Base-by-base conservation (phyloP, 2,113 vertebrate genomes). In the Anser cygnoides region DNA sequence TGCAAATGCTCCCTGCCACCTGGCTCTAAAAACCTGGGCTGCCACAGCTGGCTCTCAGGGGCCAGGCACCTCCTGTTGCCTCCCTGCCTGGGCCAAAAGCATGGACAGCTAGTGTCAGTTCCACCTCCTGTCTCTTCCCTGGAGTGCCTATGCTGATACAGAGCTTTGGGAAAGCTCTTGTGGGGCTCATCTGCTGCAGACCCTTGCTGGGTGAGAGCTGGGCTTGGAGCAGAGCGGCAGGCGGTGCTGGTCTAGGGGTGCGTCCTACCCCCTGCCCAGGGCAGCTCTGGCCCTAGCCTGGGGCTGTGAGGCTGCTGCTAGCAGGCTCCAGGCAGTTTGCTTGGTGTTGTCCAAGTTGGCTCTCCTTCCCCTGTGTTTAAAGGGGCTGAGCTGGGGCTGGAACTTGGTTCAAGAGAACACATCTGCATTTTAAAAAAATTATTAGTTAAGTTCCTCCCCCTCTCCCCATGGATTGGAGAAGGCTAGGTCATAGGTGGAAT, bases 21-120 rank as follows among this genome's bases (percentile, higher is more conserved):
- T 71, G 59, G 29, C 1, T 2, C 26, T 16, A 33, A 59, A 73
- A 95, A 41, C 20, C 39, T 58, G 46, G 41, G 17, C 46, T 75
- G 50, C 23, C 3, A 39, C 35, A 39, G 3, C 41, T 52, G 75
- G 33, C 12, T 70, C 7, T 62, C 3, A 7, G 31, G 59, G 15
- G 12, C 15, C 0, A 8, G 25, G 33, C 7, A 50, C 17, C 52
- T 79, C 29, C 8, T 2, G 0, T 29, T 66, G 15, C 33, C 25
- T 61, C 35, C 13, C 26, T 90, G 31, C n/a, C 49, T 44, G 50
- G 71, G 5, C 43, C 94, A 49, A 61, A 66, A 87, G 35, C 9
- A 6, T 0, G 10, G 31, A 63, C n/a, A 35, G 14, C 50, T 28
- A 33, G 7, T 37, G 29, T 39, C 5, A 12, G 8, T 37, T 74